These are phyloP conservation scores for Paratilapia polleni DNA, from an alignment of 2,113 vertebrate genomes.

Conservation along the genomic window DNA sequence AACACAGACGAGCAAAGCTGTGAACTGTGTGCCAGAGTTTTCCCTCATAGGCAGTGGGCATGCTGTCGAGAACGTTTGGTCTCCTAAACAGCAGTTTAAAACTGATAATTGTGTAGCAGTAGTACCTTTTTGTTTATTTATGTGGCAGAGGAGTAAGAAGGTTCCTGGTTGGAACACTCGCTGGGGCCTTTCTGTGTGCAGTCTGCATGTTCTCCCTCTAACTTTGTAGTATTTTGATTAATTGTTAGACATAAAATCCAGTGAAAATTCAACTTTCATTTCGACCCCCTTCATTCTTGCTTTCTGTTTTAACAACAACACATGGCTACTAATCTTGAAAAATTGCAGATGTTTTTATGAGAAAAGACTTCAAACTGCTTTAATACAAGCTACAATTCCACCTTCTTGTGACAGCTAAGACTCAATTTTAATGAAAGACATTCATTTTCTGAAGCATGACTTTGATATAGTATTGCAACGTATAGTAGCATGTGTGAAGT, in stretches of 20 bases:
- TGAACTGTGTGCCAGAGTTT: not conserved
- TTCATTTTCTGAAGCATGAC: too few relatives aligned
- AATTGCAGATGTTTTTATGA: not conserved
- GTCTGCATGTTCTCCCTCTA: too few relatives aligned
- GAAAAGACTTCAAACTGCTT: not conserved
- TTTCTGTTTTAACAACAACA: not conserved
- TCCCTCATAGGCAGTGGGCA: not conserved
- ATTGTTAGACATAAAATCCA: not conserved
- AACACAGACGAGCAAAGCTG: not conserved
- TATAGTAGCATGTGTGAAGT: not conserved
- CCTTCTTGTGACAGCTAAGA: too few relatives aligned
- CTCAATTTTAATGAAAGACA: too few relatives aligned
- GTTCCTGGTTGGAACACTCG: not conserved
- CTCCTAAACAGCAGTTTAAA: not conserved
- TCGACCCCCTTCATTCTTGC: not conserved
- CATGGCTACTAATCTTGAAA: not conserved
- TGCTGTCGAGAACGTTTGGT: not conserved
- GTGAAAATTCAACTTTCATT: too few relatives aligned
- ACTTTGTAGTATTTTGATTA: not conserved
- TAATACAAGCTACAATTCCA: not conserved
- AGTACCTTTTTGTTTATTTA: not conserved
- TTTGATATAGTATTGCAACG: not conserved
- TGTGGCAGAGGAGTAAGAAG: not conserved
- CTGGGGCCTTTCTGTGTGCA: not conserved
- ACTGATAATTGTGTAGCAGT: not conserved